Base-by-base conservation (phyloP, 2,797 vertebrate genomes). In the Okamejei kenojei region DNA sequence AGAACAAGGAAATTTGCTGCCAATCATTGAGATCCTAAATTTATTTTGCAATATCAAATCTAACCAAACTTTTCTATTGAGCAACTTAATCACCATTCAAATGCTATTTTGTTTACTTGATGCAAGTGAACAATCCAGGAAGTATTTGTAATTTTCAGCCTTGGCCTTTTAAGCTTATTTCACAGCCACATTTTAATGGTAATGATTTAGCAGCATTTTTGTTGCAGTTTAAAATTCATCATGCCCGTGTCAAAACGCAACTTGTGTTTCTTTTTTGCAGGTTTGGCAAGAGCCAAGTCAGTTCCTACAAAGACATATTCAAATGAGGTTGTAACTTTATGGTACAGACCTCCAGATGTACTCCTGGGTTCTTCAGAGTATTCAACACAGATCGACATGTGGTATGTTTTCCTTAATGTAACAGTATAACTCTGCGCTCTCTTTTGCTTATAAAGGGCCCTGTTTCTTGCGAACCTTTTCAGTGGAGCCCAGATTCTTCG, bases 311-410 rank as follows among this genome's bases (percentile, higher is more conserved):
- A 99, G 96, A 99, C 98, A 7, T 99, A 99, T 93, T 99, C 98
- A 93, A 99, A 99, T 94, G 98, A 99, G 96, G 98, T 99, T 94
- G 98, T 99, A 93, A 99, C 98, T 0, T 96, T 99, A 81, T 99
- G 98, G 98, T 99, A 99, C 95, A 97, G 98, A 92, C 98, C 98
- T 13, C 98, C 98, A 19, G 98, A 99, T 93, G 98, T 99, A 93
- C 97, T 99, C 88, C 97, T 99, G 0, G 98, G 98, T 93, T 99
- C 98, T 94, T 99, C 98, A 0, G 98, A 99, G 94, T 99, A 99
- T 95, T 99, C 98, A 93, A 99, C 98, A 26, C 98, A 98, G 95
- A 99, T 99, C 93, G 98, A 99, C 96, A 99, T 99, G 98, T 99
- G 98, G 98, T 99, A 97, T 96, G 96, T 95, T 7, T 61, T 32